These are phyloP conservation scores for Xenopus laevis DNA, from an alignment of 2,113 vertebrate genomes.

Conservation along the genomic window DNA sequence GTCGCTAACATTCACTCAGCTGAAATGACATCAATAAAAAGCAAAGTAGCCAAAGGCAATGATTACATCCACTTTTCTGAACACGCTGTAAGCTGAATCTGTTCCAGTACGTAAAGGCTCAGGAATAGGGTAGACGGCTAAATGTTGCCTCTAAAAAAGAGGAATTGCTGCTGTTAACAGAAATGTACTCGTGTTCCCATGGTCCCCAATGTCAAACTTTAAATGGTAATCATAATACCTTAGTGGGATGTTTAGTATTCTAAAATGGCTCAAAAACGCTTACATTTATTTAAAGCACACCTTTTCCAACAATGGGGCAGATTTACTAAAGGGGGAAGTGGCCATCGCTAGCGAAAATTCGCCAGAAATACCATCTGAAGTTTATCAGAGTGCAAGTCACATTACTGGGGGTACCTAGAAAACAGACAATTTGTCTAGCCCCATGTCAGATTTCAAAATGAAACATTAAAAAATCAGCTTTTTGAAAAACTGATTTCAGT, in stretches of 20 bases:
- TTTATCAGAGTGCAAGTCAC: no score
- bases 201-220: background rate
- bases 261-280: background rate
- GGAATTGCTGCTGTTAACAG: conserved; percentile 20
- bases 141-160: conserved; percentile 11
- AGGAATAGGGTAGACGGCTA: conserved; percentile 11
- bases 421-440: no score
- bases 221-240: background rate
- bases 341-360: no score
- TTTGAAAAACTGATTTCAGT: no score
- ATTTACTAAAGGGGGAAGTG: no score
- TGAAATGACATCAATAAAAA: conserved; percentile 36
- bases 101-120: conserved; percentile 28
- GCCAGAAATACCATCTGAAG: no score
- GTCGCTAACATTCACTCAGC: conserved; percentile 29
- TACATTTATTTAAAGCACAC: background rate
- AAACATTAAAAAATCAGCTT: no score
- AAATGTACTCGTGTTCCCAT: conserved; percentile 12
- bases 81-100: conserved; percentile 37
- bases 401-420: no score
- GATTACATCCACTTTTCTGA: conserved; percentile 40
- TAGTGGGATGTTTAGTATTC: background rate
- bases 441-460: no score
- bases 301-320: background rate
- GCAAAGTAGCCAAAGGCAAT: conserved; percentile 40